Evolutionary conservation across 1,140 invertebrate genomes (phyloP), one percentile per base, ranked within the genome.

Genomic region (Caenorhabditis inopinata): DNA sequence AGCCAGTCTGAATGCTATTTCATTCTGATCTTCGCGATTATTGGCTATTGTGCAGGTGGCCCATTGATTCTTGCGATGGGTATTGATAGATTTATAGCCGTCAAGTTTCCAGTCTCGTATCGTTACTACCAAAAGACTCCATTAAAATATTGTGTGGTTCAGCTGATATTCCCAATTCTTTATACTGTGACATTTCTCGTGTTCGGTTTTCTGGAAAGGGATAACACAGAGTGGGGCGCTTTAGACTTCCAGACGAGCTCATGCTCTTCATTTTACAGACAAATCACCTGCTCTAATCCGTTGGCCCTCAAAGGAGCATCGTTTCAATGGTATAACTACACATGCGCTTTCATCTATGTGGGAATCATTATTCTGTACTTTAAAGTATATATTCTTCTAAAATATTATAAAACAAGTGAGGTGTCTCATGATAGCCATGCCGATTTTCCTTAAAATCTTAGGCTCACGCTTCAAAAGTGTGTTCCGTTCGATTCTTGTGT

Each of bases 31-130:
- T 21, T 78, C 16, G 51, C 76, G 14, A 51, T 78, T n/a, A n/a
- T 78, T n/a, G 76, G 76, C 1, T 42, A 35, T n/a, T 35, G 21
- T 42, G 32, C 53, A 16, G 76, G 76, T 6, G 76, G 49, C 25
- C 76, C 76, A 1, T 48, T 78, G 53, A 78, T 78, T 46, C 14
- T 78, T 11, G 51, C 76, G n/a, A 78, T 78, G 76, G 76, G 76
- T n/a, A 78, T 77, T 21, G 76, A 77, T 35, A 27, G 76, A 7
- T 35, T 58, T 11, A 77, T 78, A 16, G 76, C 76, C 9, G 53
- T 78, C 14, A 62, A 18, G 6, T 78, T 62, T 27, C 76, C 76
- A n/a, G 42, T 38, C 12, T 32, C 29, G 14, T 62, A 78, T 42
- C 32, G 76, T 11, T 38, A 27, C 29, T 78, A 62, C 25, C 25